These are phyloP conservation scores for Phrynocephalus vlangalii DNA, from an alignment of 2,797 vertebrate genomes.

Conservation along the genomic window DNA sequence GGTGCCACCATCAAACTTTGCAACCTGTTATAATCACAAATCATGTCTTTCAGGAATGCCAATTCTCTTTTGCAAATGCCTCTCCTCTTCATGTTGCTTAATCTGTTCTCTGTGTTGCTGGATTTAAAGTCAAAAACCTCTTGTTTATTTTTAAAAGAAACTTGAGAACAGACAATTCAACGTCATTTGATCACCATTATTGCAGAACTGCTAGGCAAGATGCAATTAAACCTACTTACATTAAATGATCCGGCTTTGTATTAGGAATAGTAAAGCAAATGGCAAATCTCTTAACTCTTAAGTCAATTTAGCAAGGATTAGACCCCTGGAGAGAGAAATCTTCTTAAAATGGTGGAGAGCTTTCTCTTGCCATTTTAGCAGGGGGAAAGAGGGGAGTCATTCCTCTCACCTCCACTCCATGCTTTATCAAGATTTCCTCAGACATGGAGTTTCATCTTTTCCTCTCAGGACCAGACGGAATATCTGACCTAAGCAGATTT, in stretches of 20 bases:
- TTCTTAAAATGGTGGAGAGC: constrained; percentile 45
- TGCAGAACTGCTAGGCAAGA: constrained; percentile 46
- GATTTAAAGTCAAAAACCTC: constrained; percentile 38
- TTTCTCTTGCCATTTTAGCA: constrained; percentile 39
- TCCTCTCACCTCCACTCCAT: not conserved
- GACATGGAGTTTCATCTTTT: constrained; percentile 27
- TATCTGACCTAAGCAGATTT: constrained; percentile 49
- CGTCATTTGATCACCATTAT: constrained; percentile 47
- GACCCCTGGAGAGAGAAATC: constrained; percentile 34
- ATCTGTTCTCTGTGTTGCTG: not conserved
- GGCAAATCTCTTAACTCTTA: constrained; percentile 55
- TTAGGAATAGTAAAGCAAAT: constrained; percentile 45
- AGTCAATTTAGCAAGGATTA: constrained; percentile 62
- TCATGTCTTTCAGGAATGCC: constrained; percentile 14
- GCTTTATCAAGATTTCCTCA: constrained; percentile 51
- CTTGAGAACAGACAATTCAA: constrained; percentile 16
- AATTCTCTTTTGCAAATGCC: not conserved
- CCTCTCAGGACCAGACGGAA: constrained; percentile 24
- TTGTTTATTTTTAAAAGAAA: constrained; percentile 44
- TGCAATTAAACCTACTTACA: constrained; percentile 54
- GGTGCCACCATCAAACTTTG: not conserved
- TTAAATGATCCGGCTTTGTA: constrained; percentile 43
- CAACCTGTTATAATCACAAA: not conserved
- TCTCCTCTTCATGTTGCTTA: not conserved
- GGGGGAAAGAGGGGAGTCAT: constrained; percentile 13